Evolutionary conservation across 2,888 invertebrate species (phyloP), one percentile per base, ranked within the genome.

Genomic region (Parnassius orleans): DNA sequence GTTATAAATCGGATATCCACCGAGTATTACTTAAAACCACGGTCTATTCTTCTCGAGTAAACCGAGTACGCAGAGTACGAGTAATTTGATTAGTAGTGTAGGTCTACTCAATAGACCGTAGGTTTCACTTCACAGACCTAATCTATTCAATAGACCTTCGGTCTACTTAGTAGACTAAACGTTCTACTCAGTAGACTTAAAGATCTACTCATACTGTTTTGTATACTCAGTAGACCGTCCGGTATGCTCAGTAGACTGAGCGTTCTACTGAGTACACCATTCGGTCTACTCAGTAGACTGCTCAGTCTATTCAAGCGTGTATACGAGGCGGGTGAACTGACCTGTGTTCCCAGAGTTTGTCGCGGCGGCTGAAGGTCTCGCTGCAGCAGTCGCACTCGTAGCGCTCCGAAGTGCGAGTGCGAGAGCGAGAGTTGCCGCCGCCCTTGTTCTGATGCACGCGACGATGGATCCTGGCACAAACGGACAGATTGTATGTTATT

Each of bases 331-430:
- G 14, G 43, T 58, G 65, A 57, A 52, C 83, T 77, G 14, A 90
- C 91, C 86, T 90, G 76, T 91, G 91, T 65, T 88, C 84, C 75
- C 80, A 81, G 0, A 91, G 77, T 64, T 87, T 88, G 80, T 92
- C 92, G 9, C 90, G 74, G 0, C 91, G 65, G 56, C 81, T 86
- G 75, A 92, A 92, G 0, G 89, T 86, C 53, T 83, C 81, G 57
- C 72, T 84, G 72, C 92, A 92, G 44, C 89, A 90, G 61, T 92
- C 91, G 43, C 92, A 92, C 75, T 90, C 90, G 79, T 92, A 91
- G 2, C 88, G 69, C 65, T 87, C 88, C 0, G 86, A 74, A 0
- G 80, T 79, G 0, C 89, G 80, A 24, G 83, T 75, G 3, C 89
- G 81, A 9, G 84, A 77, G 0, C 90, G 74, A 0, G 81, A 69